These are phyloP conservation scores for Oriolus oriolus DNA, from an alignment of 2,113 vertebrate species.

Conservation along the genomic window DNA sequence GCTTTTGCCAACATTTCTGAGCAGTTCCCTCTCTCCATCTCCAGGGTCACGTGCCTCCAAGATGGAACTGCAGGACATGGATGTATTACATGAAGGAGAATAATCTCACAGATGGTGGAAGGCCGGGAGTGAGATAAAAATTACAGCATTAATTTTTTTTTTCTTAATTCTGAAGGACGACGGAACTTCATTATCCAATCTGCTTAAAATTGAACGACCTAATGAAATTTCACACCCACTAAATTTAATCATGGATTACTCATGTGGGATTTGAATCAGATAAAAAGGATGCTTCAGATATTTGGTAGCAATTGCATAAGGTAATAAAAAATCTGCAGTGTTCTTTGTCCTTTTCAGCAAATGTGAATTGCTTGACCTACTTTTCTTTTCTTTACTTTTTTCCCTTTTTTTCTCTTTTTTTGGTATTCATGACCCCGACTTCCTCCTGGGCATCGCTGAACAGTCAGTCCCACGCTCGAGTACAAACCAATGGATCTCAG, in stretches of 20 bases:
- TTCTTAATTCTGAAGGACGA: constrained; percentile 19
- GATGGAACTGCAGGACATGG: not conserved
- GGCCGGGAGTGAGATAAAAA: constrained; percentile 34
- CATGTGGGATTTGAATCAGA: constrained; percentile 51
- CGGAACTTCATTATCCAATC: constrained; percentile 63
- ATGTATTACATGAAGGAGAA: not conserved
- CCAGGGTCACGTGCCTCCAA: not conserved
- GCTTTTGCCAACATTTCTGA: not conserved
- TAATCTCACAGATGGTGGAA: constrained; percentile 21
- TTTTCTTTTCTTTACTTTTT: not conserved
- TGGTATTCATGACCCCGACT: not conserved
- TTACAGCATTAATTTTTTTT: not conserved
- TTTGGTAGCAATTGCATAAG: constrained; percentile 31
- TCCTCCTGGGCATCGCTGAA: not conserved
- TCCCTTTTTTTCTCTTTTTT: fast-evolving
- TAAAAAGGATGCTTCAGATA: constrained; percentile 27
- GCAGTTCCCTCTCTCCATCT: not conserved
- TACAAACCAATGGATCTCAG: not conserved
- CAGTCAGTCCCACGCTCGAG: fast-evolving
- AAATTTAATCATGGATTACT: constrained; percentile 53
- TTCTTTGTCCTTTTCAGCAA: constrained; percentile 18
- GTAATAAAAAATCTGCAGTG: constrained; percentile 5
- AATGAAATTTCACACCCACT: constrained; percentile 64
- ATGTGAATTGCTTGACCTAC: constrained; percentile 31
- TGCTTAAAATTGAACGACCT: constrained; percentile 52